A percentile compares a stretch with the other conserved stretches of the same genome.
Evolutionary conservation across 1,140 invertebrate genomes (phyloP).

Genomic region (Drosophila virilis): DNA sequence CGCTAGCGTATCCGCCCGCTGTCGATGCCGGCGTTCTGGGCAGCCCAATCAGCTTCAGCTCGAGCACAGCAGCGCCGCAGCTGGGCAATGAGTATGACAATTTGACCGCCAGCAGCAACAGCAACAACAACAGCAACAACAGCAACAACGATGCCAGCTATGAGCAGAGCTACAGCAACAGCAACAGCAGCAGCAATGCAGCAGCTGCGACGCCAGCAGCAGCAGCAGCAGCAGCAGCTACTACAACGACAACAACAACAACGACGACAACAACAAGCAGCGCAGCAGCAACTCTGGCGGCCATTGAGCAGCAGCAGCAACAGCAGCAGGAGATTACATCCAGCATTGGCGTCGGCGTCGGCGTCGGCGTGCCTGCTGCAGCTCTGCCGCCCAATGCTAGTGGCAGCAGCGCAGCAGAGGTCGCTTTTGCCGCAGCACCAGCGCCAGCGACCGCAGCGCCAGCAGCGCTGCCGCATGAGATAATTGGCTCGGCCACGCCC

Average conservation of each 20-base stretch:
- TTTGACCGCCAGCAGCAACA: constrained; percentile 13
- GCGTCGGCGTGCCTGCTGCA: not conserved
- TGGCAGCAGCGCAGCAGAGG: constrained; percentile 7
- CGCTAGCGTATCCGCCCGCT: constrained; percentile 21
- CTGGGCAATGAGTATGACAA: constrained; percentile 4
- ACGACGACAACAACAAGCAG: constrained; percentile 28
- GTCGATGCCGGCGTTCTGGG: constrained; percentile 9
- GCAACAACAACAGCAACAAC: constrained; percentile 11
- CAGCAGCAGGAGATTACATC: constrained; percentile 17
- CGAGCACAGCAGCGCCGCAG: constrained; percentile 28
- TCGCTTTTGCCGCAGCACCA: constrained; percentile 12
- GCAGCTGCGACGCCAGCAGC: constrained; percentile 13
- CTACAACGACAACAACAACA: constrained; percentile 45
- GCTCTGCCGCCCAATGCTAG: constrained; percentile 19
- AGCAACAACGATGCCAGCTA: constrained; percentile 20
- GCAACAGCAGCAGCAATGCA: constrained; percentile 20
- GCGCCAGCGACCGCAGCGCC: constrained; percentile 1
- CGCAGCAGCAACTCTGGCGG: constrained; percentile 4
- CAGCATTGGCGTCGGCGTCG: not conserved
- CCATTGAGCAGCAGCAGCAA: constrained; percentile 14
- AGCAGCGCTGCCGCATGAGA: constrained; percentile 54
- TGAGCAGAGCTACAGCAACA: constrained; percentile 14
- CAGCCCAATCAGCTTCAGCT: constrained; percentile 12
- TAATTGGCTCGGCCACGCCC: constrained; percentile 81
- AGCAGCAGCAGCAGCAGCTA: constrained; percentile 5